Evolutionary conservation across 2,888 invertebrate genomes (phyloP).

Genomic region (Synergus umbraculus): DNA sequence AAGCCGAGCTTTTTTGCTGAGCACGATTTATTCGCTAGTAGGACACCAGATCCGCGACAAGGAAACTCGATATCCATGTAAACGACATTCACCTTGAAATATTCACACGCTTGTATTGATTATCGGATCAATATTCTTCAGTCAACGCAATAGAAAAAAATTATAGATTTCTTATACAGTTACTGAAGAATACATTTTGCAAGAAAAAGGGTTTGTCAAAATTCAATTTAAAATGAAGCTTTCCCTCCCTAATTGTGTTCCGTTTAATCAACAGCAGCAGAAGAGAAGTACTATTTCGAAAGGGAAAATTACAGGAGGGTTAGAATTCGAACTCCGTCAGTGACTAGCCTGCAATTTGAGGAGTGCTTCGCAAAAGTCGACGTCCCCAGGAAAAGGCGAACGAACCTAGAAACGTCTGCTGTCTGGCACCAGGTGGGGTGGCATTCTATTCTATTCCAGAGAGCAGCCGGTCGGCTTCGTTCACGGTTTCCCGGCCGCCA

Average conservation of each 20-base stretch:
- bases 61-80: constrained; percentile 8
- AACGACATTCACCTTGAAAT: constrained; percentile 6
- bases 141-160: background rate
- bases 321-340: constrained; percentile 1
- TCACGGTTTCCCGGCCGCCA: background rate
- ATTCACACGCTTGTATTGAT: background rate
- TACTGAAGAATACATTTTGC: background rate
- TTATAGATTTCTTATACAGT: no score
- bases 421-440: constrained; percentile 17
- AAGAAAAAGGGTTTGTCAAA: background rate
- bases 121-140: background rate
- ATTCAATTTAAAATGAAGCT: constrained; percentile 7
- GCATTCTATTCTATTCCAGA: constrained; percentile 11
- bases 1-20: constrained; percentile 1
- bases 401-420: constrained; percentile 15
- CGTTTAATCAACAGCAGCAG: background rate
- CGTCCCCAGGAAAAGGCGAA: constrained; percentile 11
- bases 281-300: background rate
- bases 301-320: background rate
- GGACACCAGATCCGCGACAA: constrained; percentile 7
- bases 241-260: background rate
- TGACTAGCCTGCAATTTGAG: background rate
- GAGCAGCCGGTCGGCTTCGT: constrained; percentile 16
- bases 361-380: constrained; percentile 4
- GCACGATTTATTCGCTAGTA: background rate